phyloP scores from a whole-genome alignment of 2,113 vertebrate genomes.

The Rhizomys pruinosus region DNA sequence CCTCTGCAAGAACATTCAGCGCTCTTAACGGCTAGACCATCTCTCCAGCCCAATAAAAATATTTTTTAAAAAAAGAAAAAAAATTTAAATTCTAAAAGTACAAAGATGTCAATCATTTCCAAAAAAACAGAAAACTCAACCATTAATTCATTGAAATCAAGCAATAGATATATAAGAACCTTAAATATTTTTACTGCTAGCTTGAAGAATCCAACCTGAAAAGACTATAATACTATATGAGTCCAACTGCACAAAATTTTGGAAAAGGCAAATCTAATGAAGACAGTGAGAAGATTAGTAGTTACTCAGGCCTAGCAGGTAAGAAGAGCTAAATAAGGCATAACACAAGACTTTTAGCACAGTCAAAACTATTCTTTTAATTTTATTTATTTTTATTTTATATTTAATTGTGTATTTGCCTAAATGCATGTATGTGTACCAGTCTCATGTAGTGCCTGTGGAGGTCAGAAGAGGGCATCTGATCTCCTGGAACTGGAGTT shows the following conservation, averaged over 20 bases:
- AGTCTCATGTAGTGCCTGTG: too few species aligned
- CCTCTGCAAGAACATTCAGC: too few species aligned
- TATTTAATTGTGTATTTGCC: too few species aligned
- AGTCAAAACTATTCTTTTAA: background rate
- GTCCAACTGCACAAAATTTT: background rate
- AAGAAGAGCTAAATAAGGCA: background rate
- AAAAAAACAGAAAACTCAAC: background rate
- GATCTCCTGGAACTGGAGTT: too few species aligned
- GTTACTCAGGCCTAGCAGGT: background rate
- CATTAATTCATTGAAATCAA: slow-evolving; percentile 14
- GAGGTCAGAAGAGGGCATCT: too few species aligned
- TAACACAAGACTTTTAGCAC: background rate
- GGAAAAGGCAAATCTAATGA: background rate
- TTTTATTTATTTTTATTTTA: too few species aligned
- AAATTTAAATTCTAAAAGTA: background rate
- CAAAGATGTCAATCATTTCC: slow-evolving; percentile 1
- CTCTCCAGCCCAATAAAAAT: too few species aligned
- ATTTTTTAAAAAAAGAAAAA: too few species aligned
- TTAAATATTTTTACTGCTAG: background rate
- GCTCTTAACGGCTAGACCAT: too few species aligned
- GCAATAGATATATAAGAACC: background rate
- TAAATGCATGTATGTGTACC: too few species aligned
- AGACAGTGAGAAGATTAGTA: background rate
- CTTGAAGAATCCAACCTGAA: background rate
- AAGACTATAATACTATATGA: background rate